Percentiles rank a stretch among this genome's conserved stretches.
These are phyloP conservation scores for Drosophila neocordata DNA, from an alignment of 1,140 invertebrate genomes.

Conservation along the genomic window DNA sequence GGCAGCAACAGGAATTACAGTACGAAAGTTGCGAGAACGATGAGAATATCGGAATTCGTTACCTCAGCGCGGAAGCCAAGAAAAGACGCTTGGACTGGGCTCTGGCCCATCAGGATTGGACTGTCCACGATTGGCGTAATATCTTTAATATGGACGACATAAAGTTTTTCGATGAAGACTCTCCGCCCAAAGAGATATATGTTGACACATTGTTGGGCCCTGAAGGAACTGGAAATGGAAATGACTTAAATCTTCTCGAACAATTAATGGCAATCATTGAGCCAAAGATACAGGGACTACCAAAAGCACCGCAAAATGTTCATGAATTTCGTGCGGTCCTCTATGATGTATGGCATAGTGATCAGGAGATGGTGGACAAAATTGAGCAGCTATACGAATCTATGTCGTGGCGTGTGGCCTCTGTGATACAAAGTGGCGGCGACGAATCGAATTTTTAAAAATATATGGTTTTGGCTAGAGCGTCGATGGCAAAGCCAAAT, in stretches of 20 bases:
- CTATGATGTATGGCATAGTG: constrained; percentile 66
- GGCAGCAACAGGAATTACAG: background rate
- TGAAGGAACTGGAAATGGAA: constrained; percentile 27
- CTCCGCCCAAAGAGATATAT: constrained; percentile 49
- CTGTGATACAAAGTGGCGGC: constrained; percentile 50
- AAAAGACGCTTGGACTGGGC: constrained; percentile 53
- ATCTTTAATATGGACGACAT: constrained; percentile 70
- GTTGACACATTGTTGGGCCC: constrained; percentile 60
- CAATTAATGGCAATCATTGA: constrained; percentile 62
- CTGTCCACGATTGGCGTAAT: constrained; percentile 62
- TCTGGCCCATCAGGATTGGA: constrained; percentile 57
- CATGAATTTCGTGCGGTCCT: constrained; percentile 51
- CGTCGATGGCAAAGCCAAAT: constrained; percentile 1
- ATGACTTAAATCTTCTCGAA: constrained; percentile 59
- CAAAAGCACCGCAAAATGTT: constrained; percentile 48
- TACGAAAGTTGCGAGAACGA: background rate
- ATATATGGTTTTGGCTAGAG: background rate
- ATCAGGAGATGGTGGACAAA: constrained; percentile 55
- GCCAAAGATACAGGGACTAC: constrained; percentile 46
- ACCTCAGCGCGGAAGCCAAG: constrained; percentile 20
- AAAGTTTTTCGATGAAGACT: constrained; percentile 26
- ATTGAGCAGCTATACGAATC: constrained; percentile 59
- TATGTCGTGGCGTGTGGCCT: constrained; percentile 58
- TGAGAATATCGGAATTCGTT: background rate
- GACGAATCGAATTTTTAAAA: constrained; percentile 36